phyloP scores from a whole-genome alignment of 30 jellyfish, hydroid and myxozoan genomes.

The Aurelia aurita complex sp. Pacific region DNA sequence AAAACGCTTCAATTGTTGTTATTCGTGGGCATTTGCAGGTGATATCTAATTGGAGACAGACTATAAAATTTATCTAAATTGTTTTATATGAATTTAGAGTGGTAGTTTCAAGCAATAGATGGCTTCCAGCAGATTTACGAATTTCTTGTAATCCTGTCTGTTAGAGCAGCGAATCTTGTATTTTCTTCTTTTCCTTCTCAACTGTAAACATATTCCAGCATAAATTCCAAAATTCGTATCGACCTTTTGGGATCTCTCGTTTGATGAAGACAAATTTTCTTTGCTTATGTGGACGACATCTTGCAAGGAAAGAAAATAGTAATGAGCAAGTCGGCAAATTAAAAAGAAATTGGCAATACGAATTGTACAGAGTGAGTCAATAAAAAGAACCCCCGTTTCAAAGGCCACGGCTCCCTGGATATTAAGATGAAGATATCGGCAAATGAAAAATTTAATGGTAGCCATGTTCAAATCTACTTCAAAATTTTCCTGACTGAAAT shows the following conservation, averaged over 20 bases:
- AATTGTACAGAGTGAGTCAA: not conserved
- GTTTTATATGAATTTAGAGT: not conserved
- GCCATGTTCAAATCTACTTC: no score
- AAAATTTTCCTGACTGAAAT: no score
- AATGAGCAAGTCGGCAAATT: no score
- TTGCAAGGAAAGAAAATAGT: not conserved
- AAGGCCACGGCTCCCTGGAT: not conserved
- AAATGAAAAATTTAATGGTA: no score
- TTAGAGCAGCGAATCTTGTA: slow-evolving; percentile 9
- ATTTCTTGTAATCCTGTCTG: slow-evolving; percentile 6
- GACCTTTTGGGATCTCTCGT: not conserved
- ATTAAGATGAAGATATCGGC: not conserved
- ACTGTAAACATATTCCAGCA: slow-evolving; percentile 12
- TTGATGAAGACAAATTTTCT: not conserved
- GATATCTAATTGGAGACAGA: no score
- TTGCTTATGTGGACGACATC: slow-evolving; percentile 21
- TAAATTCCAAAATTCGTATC: not conserved
- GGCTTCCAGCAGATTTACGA: slow-evolving; percentile 23
- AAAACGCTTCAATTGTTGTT: no score
- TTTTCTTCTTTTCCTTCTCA: not conserved
- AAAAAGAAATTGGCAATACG: not conserved
- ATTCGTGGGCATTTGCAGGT: no score
- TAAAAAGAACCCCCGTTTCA: not conserved
- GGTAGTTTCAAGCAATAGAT: slow-evolving; percentile 7
- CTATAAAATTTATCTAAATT: no score